These are phyloP conservation scores for Ctenoplectra terminalis DNA, from an alignment of 1,140 invertebrate species.

Conservation along the genomic window DNA sequence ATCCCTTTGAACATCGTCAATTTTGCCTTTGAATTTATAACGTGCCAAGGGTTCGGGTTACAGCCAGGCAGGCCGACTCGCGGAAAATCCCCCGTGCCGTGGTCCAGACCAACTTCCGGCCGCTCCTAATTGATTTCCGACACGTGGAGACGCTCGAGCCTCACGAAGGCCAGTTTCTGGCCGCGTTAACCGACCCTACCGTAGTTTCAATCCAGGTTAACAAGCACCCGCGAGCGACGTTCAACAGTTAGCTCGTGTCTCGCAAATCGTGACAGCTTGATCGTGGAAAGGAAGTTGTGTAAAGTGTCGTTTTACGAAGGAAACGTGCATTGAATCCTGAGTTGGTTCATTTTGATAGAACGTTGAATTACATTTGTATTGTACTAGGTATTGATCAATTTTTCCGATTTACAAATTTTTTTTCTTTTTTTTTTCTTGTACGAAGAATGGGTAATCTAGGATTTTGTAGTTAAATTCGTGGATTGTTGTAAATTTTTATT, in stretches of 20 bases:
- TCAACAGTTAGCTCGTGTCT: background rate
- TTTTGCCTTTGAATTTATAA: conserved; percentile 27
- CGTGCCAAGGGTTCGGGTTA: conserved; percentile 23
- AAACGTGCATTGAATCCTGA: background rate
- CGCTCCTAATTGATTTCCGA: conserved; percentile 68
- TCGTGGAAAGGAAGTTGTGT: background rate
- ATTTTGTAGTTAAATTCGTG: no score
- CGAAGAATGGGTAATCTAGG: no score
- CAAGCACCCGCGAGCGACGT: background rate
- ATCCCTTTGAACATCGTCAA: background rate
- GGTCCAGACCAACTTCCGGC: conserved; percentile 46
- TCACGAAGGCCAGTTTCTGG: conserved; percentile 22
- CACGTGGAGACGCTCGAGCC: conserved; percentile 41
- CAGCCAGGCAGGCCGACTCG: conserved; percentile 9
- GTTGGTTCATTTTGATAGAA: background rate
- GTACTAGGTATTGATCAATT: no score
- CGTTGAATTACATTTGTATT: no score
- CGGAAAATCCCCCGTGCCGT: conserved; percentile 25
- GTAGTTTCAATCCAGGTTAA: conserved; percentile 1
- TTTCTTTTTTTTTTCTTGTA: no score
- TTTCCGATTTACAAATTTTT: no score
- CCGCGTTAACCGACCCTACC: background rate
- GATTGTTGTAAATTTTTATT: no score
- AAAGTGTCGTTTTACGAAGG: background rate
- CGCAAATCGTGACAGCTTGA: background rate